phyloP scores from a whole-genome alignment of 1,140 invertebrate genomes.

The Hetaerina americana region DNA sequence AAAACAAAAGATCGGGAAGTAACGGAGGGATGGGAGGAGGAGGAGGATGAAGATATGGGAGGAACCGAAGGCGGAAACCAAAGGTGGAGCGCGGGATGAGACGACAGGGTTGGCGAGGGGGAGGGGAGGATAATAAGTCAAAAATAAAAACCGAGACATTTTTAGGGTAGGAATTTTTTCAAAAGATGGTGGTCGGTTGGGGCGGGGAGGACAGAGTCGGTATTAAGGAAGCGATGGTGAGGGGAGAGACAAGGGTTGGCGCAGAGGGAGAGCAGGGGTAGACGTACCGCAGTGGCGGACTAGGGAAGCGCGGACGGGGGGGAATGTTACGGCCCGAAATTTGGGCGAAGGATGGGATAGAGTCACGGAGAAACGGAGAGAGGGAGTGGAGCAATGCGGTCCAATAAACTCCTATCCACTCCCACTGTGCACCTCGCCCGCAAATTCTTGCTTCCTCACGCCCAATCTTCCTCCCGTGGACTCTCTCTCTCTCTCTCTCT shows the following conservation, averaged over 20 bases:
- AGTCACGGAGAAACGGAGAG: neutral
- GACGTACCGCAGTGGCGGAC: too few relatives aligned
- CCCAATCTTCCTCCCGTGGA: too few relatives aligned
- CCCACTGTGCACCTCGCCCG: too few relatives aligned
- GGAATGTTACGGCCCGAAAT: neutral
- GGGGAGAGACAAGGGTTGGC: too few relatives aligned
- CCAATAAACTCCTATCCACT: neutral
- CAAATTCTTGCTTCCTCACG: too few relatives aligned
- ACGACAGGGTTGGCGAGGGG: neutral
- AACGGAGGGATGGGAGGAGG: neutral
- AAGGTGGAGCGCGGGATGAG: neutral
- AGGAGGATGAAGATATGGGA: neutral
- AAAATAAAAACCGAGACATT: too few relatives aligned
- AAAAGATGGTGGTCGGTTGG: neutral
- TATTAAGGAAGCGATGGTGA: too few relatives aligned
- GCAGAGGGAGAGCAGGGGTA: too few relatives aligned
- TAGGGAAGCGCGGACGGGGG: too few relatives aligned
- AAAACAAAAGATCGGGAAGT: neutral
- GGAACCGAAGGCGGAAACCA: neutral
- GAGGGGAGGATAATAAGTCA: neutral
- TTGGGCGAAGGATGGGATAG: neutral
- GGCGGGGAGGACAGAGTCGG: neutral
- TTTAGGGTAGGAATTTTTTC: neutral
- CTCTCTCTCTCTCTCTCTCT: too few relatives aligned
- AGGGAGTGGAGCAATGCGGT: neutral